Evolutionary conservation across 2,888 invertebrate species (phyloP).

Genomic region (Antitype chi): DNA sequence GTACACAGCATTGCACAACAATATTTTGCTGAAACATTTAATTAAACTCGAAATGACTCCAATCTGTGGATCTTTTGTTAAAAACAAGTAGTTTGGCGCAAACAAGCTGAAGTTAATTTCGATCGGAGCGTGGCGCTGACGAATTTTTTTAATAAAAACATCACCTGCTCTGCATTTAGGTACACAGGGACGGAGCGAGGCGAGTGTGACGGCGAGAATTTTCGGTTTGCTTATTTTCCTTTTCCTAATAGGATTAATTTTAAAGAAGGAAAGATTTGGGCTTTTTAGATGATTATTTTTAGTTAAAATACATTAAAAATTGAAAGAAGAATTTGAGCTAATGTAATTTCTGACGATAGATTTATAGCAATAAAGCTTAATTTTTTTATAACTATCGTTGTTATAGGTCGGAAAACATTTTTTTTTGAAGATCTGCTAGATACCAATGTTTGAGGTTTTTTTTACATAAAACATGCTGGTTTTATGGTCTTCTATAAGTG

Average conservation of each 20-base stretch:
- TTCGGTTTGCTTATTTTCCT: constrained; percentile 11
- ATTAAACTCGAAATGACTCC: constrained; percentile 67
- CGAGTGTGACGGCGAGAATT: not conserved
- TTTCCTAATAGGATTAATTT: constrained; percentile 12
- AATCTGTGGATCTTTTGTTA: constrained; percentile 66
- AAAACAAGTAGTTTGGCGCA: constrained; percentile 67
- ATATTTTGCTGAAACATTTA: constrained; percentile 72
- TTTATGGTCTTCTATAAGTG: no score
- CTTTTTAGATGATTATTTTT: not conserved
- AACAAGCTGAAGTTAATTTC: constrained; percentile 81
- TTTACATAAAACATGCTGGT: not conserved
- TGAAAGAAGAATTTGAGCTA: not conserved
- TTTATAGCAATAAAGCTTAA: no score
- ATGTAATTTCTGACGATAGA: not conserved
- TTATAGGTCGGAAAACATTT: not conserved
- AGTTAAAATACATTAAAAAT: not conserved
- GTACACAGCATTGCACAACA: constrained; percentile 41
- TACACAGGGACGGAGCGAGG: constrained; percentile 64
- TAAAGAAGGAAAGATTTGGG: not conserved
- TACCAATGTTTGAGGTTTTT: not conserved
- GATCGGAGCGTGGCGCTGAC: constrained; percentile 73
- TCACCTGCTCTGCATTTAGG: constrained; percentile 80
- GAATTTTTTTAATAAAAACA: constrained; percentile 85
- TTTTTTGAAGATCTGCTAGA: not conserved
- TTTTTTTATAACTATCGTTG: not conserved